Conservation (phyloP, 2,113 vertebrate species). For the Syngnathoides biaculeatus region DNA sequence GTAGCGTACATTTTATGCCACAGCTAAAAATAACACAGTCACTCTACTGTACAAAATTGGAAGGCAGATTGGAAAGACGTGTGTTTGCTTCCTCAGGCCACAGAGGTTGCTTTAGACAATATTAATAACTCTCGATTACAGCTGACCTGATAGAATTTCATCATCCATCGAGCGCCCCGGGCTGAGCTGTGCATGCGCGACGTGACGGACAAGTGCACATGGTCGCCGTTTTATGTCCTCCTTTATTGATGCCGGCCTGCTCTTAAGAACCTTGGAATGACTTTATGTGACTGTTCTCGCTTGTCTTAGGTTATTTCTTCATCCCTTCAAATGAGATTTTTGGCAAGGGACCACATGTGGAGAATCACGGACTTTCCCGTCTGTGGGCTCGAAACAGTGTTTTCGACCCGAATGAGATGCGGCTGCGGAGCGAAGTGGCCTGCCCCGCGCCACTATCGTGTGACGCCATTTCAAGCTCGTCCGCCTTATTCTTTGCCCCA, state of each 20-base stretch:
- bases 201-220: slow-evolving; percentile 58
- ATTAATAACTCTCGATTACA: slow-evolving; percentile 74
- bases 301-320: neutral
- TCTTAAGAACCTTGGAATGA: slow-evolving; percentile 14
- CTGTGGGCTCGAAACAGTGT: neutral
- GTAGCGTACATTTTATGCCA: neutral
- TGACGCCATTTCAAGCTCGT: slow-evolving; percentile 61
- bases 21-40: neutral
- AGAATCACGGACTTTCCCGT: slow-evolving; percentile 1
- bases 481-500: slow-evolving; percentile 62
- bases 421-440: neutral
- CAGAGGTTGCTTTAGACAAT: slow-evolving; percentile 52
- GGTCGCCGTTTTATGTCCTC: slow-evolving; percentile 47
- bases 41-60: neutral
- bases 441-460: slow-evolving; percentile 30
- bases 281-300: neutral
- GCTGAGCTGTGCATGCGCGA: slow-evolving; percentile 41
- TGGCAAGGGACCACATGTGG: neutral
- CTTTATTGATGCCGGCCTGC: slow-evolving; percentile 34
- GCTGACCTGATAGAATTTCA: slow-evolving; percentile 69
- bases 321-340: slow-evolving; percentile 2
- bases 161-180: slow-evolving; percentile 53
- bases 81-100: slow-evolving; percentile 23
- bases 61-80: neutral
- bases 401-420: slow-evolving; percentile 2